These are phyloP conservation scores for Microchirus variegatus DNA, from an alignment of 2,797 vertebrate species.

Conservation along the genomic window DNA sequence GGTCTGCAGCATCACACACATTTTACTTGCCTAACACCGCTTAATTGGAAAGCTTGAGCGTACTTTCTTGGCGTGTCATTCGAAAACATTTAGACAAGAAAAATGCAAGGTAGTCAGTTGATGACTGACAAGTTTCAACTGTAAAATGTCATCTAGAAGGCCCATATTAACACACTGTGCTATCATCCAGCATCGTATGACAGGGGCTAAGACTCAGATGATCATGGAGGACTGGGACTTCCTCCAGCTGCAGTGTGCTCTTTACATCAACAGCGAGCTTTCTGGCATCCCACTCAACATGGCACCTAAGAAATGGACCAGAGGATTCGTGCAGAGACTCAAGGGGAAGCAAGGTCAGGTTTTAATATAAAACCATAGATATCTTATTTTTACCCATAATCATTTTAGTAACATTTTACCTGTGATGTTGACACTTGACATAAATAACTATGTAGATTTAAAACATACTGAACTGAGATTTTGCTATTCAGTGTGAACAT, in stretches of 20 bases:
- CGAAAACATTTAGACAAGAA: too few species aligned
- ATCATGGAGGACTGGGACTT: conserved; percentile 99
- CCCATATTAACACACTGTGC: background rate
- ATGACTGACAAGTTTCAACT: background rate
- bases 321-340: conserved; percentile 96
- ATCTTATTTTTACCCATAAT: background rate
- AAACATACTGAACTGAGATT: too few species aligned
- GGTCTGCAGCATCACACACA: background rate
- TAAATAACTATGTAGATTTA: too few species aligned
- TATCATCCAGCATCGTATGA: conserved; percentile 90
- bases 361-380: background rate
- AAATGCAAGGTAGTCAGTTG: too few species aligned
- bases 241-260: conserved; percentile 95
- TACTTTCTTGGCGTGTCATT: too few species aligned
- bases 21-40: too few species aligned
- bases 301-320: conserved; percentile 99
- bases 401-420: too few species aligned
- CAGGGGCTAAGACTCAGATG: conserved; percentile 99
- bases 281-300: conserved; percentile 98
- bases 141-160: background rate
- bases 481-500: background rate
- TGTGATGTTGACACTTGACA: too few species aligned
- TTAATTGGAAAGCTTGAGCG: too few species aligned
- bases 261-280: conserved; percentile 98
- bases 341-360: conserved; percentile 95